Evolutionary conservation across 2,113 vertebrate genomes (phyloP).

Genomic region (Poeciliopsis retropinna): DNA sequence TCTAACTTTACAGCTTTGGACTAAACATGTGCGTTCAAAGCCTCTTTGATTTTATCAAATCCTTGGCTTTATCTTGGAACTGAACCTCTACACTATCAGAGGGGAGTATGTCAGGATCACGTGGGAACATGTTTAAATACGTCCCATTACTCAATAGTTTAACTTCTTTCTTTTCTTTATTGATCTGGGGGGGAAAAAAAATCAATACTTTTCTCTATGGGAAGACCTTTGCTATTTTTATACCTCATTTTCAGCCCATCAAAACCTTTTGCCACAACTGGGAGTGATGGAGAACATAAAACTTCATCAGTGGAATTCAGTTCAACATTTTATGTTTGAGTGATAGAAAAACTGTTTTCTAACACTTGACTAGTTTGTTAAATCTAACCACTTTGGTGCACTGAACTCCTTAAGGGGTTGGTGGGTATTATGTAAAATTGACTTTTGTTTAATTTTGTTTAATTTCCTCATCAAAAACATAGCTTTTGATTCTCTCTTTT

Average conservation of each 20-base stretch:
- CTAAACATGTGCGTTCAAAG: background rate
- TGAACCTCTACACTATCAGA: constrained; percentile 1
- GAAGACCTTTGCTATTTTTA: background rate
- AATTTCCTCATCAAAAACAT: no score
- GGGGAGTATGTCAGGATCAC: constrained; percentile 19
- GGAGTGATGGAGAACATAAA: no score
- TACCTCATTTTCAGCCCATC: background rate
- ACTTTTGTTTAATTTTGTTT: no score
- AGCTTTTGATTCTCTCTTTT: no score
- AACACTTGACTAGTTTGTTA: no score
- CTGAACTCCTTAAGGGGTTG: no score
- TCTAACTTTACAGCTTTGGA: no score
- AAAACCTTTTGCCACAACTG: background rate
- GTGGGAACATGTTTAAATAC: constrained; percentile 7
- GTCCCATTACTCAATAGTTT: background rate
- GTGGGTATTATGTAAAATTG: no score
- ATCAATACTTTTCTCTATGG: background rate
- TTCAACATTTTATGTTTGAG: no score
- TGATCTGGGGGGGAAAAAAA: background rate
- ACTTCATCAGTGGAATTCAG: no score
- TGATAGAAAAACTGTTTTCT: no score
- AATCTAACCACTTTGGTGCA: no score
- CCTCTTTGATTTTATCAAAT: constrained; percentile 38
- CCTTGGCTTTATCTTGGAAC: constrained; percentile 6
- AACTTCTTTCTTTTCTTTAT: constrained; percentile 4